Base-by-base conservation (phyloP, 2,888 invertebrate genomes). In the Fragum sueziense region DNA sequence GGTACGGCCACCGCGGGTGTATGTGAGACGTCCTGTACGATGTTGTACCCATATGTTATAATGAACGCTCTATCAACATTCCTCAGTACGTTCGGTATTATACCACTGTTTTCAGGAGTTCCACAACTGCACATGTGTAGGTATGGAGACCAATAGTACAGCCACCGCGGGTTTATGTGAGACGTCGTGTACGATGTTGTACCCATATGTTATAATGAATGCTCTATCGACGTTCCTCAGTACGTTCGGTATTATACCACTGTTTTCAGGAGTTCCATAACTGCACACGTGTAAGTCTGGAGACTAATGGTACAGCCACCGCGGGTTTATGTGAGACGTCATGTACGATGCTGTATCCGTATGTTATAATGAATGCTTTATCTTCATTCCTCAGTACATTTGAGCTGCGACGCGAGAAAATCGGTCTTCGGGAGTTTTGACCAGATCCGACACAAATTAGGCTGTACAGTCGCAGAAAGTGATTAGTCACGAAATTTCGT, bases 121-220 rank as follows among this genome's bases (percentile, higher is more conserved):
- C 33, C 37, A 31, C n/a, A 72, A 61, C 14, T 84, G 83, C 47
- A 33, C 67, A 11, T 84, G 80, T 37, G 34, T 67, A 1, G 76
- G 80, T 11, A 22, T 65, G 9, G 61, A 14, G 1, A 41, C 61
- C 9, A 74, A 78, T 27, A 77, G 76, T 0, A 80, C 76, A 6
- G 88, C 86, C 0, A 76, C 41, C 1, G 84, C 86, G 6, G 87
- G 88, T 17, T 76, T 88, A 11, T 90, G 88, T 72, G 82, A 82
- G 17, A 80, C 85, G 0, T 74, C 77, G 14, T 88, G 90, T 76
- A 54, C 57, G 0, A 85, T 86, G 76, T 31, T 88, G 34, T 85
- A 83, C 54, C 86, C 85, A 0, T 89, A 74, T 61, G 37, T 87
- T 20, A 73, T 76, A 4, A 37, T 82, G 9, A 70, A 70, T 3